Evolutionary conservation across 2,888 invertebrate species (phyloP).

Genomic region (Chalcosyrphus nemorum): DNA sequence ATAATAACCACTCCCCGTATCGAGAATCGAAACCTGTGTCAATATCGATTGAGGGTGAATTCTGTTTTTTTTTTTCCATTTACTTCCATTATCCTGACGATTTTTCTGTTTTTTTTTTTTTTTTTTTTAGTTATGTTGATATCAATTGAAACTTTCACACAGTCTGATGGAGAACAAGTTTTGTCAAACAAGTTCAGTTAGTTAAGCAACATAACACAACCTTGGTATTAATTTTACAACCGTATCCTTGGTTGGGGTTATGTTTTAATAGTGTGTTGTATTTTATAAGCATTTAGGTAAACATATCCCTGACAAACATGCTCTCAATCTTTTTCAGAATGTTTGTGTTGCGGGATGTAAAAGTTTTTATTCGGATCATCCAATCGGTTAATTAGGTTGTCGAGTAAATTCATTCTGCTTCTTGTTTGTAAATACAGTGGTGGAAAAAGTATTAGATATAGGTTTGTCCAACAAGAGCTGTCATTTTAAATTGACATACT

Average conservation of each 20-base stretch:
- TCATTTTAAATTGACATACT: too few species aligned
- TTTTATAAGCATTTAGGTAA: slow-evolving; percentile 21
- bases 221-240: not conserved
- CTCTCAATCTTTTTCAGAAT: slow-evolving; percentile 13
- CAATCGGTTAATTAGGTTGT: not conserved
- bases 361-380: not conserved
- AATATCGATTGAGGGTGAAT: slow-evolving; percentile 19
- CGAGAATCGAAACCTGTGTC: not conserved
- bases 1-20: not conserved
- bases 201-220: not conserved
- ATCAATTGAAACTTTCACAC: not conserved
- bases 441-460: too few species aligned
- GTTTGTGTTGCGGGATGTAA: not conserved
- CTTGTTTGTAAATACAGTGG: too few species aligned
- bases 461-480: too few species aligned
- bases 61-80: not conserved
- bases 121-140: too few species aligned
- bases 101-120: not conserved
- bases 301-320: slow-evolving; percentile 31
- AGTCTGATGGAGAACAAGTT: not conserved
- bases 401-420: slow-evolving; percentile 9
- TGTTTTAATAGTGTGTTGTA: not conserved
- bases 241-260: not conserved
- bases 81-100: not conserved
- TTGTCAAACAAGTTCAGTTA: not conserved